Base-by-base conservation (phyloP, 2,113 vertebrate genomes). In the Perca schrenkii region DNA sequence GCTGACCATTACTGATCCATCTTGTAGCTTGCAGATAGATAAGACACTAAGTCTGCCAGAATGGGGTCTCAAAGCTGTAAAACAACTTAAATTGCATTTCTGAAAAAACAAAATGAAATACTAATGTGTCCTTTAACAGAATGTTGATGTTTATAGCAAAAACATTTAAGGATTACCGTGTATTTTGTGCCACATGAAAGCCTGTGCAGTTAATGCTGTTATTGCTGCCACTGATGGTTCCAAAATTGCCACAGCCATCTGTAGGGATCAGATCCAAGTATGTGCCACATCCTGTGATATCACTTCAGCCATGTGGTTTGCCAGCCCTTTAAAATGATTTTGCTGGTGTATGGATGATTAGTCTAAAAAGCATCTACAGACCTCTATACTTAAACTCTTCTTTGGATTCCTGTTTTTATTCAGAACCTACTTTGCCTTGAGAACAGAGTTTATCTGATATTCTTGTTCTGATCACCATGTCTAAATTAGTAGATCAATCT, bases 201-300 rank as follows among this genome's bases (percentile, higher is more conserved):
- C 86, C 58, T 77, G 61, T 62, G 85, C 72, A 47, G 86, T 83
- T 90, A 82, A 89, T 82, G 79, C 40, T 43, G 10, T 90, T 86
- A 80, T 80, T 47, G 65, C 74, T 82, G 77, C 75, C 75, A 84
- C 80, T 87, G 86, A 90, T 92, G 89, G 60, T 74, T 87, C 82
- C 78, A 82, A 85, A 86, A 77, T 72, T 84, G 77, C 86, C 79
- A 74, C 75, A 56, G 82, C 86, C 91, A 92, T 94, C 92, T 92
- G 92, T 68, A 90, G 79, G 86, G 89, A 92, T 87, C 80, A 88
- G 79, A 74, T 88, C 82, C 88, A 86, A 91, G 81, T 87, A 67
- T 88, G 80, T 79, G 75, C 86, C 86, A 81, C 88, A 87, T 92
- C 91, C 89, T 87, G 87, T 80, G 69, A 79, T 80, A 87, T 82